Evolutionary conservation across 2,113 vertebrate genomes (phyloP), one percentile per base, ranked within the genome.

Genomic region (Psophia crepitans): DNA sequence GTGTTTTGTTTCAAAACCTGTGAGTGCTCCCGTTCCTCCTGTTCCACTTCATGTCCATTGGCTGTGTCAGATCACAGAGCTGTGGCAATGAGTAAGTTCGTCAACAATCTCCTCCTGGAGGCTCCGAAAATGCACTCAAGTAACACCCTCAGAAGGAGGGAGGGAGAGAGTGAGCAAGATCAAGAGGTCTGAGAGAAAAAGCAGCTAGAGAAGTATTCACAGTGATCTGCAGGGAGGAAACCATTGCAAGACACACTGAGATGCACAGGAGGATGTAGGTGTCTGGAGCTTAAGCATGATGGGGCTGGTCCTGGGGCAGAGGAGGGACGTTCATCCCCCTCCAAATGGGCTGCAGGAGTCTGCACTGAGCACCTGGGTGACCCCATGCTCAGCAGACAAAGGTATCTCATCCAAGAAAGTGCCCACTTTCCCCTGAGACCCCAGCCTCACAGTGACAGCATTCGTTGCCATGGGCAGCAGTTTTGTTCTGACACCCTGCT

Each of bases 391-490:
- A 69, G 22, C 32, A 41, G 56, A 5, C 4, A 68, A 73, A 60
- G 2, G 11, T 28, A 4, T 74, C 49, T 58, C 39, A 37, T 22
- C n/a, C 32, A 48, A 17, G 58, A 37, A 39, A 89, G 12, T 8
- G 12, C 13, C 30, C 8, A 13, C 9, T 5, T 30, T 79, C 9
- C 51, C 6, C 27, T 6, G 11, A 60, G 48, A 64, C 2, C 7
- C 12, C 66, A 64, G 21, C 5, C 27, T 48, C 30, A 53, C 35
- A 12, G 27, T 57, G 54, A 23, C 9, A 8, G 30, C 10, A 3
- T 4, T 49, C 2, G 0, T n/a, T 2, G 5, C 17, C 8, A 4
- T 3, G 8, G 48, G 80, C 14, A 53, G 63, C 2, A 4, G 32
- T 8, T 65, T 58, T 44, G 30, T 5, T 58, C 39, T 58, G 48